These are phyloP conservation scores for Callyntrura guangdongensis DNA, from an alignment of 2,888 invertebrate species.

Conservation along the genomic window DNA sequence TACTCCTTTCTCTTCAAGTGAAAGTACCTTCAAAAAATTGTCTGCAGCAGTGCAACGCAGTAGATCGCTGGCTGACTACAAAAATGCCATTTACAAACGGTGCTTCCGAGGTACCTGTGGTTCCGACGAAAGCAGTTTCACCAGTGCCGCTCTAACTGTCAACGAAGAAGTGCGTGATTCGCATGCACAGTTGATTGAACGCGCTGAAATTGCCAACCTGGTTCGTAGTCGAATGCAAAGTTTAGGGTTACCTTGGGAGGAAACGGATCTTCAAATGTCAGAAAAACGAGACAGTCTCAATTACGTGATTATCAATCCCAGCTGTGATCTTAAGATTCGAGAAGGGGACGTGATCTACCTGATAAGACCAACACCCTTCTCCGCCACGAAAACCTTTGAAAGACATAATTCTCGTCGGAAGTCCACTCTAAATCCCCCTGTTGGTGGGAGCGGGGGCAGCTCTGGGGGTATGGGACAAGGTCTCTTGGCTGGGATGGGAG, in stretches of 20 bases:
- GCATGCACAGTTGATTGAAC: conserved; percentile 96
- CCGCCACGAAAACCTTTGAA: conserved; percentile 97
- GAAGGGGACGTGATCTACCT: conserved; percentile 98
- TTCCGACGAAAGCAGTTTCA: conserved; percentile 83
- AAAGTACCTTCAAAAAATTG: conserved; percentile 78
- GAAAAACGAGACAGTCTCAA: conserved; percentile 95
- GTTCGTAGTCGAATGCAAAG: conserved; percentile 98
- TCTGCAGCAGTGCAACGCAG: conserved; percentile 77
- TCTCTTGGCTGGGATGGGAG: neutral
- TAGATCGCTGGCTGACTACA: conserved; percentile 59
- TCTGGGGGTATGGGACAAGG: conserved; percentile 17
- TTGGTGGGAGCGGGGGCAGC: conserved; percentile 14
- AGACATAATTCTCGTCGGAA: conserved; percentile 96
- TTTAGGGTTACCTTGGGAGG: conserved; percentile 97
- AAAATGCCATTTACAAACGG: conserved; percentile 70
- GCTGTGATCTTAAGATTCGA: conserved; percentile 97
- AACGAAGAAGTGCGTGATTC: conserved; percentile 91
- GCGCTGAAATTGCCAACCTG: conserved; percentile 98
- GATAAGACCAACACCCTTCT: conserved; percentile 96
- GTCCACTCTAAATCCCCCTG: conserved; percentile 88
- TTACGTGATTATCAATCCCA: conserved; percentile 99
- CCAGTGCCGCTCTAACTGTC: conserved; percentile 82
- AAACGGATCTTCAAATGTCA: conserved; percentile 89
- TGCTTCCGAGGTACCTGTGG: conserved; percentile 84
- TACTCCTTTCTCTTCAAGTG: conserved; percentile 80